Percentiles rank a stretch among this genome's conserved stretches.
Evolutionary conservation across 2,113 vertebrate genomes (phyloP).

Genomic region (Anoplopoma fimbria): DNA sequence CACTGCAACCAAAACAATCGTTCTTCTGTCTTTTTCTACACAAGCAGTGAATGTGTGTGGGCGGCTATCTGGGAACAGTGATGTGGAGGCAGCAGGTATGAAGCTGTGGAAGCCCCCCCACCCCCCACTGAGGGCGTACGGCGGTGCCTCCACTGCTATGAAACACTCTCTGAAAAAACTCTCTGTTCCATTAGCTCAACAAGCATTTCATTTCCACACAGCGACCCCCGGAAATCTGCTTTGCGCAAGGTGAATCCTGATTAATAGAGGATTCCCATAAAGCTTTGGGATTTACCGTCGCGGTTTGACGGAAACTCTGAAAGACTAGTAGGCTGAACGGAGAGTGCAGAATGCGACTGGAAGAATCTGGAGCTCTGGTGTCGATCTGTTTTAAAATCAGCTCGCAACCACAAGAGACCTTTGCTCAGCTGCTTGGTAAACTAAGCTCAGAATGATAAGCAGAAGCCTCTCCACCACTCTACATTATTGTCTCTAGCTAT

Average conservation of each 20-base stretch:
- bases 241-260: slow-evolving; percentile 62
- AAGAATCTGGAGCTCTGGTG: slow-evolving; percentile 18
- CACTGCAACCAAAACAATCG: slow-evolving; percentile 4
- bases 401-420: slow-evolving; percentile 11
- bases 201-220: slow-evolving; percentile 52
- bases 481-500: not conserved
- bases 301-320: slow-evolving; percentile 55
- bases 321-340: slow-evolving; percentile 28
- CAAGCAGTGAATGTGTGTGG: slow-evolving; percentile 49
- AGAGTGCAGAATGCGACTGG: slow-evolving; percentile 15
- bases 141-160: slow-evolving; percentile 42
- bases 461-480: not conserved
- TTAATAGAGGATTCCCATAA: slow-evolving; percentile 70
- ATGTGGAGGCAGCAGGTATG: slow-evolving; percentile 57
- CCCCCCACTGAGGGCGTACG: no score
- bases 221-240: slow-evolving; percentile 4
- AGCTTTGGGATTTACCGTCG: slow-evolving; percentile 62
- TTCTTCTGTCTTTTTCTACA: slow-evolving; percentile 30
- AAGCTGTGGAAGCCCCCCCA: no score
- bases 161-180: slow-evolving; percentile 53
- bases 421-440: slow-evolving; percentile 22
- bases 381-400: not conserved
- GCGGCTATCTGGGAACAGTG: slow-evolving; percentile 36
- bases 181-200: slow-evolving; percentile 54
- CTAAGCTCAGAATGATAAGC: not conserved